These are phyloP conservation scores for Pteropus alecto DNA, from an alignment of 2,113 vertebrate genomes.

Conservation along the genomic window DNA sequence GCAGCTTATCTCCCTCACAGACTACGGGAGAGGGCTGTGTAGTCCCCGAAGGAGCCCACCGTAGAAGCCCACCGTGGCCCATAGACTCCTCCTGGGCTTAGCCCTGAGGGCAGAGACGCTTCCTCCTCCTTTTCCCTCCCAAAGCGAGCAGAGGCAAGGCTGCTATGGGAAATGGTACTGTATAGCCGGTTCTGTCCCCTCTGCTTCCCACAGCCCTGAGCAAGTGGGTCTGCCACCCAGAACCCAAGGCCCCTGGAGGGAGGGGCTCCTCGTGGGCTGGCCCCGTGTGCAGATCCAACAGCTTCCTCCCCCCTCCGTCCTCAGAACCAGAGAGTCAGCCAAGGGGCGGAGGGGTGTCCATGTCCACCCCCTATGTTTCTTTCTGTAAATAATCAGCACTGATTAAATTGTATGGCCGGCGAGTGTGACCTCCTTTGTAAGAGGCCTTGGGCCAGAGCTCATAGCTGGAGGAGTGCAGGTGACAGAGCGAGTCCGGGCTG, in stretches of 20 bases:
- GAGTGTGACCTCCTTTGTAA: background rate
- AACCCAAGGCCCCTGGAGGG: background rate
- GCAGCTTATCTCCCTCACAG: background rate
- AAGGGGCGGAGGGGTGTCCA: background rate
- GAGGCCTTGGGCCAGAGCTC: background rate
- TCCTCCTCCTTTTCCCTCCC: background rate
- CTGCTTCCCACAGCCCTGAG: background rate
- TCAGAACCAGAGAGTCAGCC: conserved; percentile 1
- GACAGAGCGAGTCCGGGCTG: background rate
- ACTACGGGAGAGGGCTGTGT: background rate
- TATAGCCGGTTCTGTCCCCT: conserved; percentile 15
- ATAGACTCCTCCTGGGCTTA: background rate
- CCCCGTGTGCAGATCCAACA: background rate
- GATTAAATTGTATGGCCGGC: conserved; percentile 66
- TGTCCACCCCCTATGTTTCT: background rate
- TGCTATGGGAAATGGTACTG: conserved; percentile 69
- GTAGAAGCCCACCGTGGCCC: background rate
- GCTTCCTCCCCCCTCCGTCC: background rate
- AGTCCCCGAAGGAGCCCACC: background rate
- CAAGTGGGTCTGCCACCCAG: background rate
- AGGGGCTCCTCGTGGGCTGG: background rate
- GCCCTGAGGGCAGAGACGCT: background rate
- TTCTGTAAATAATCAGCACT: conserved; percentile 72
- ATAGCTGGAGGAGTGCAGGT: background rate
- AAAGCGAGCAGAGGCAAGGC: background rate